phyloP scores from a whole-genome alignment of 2,888 invertebrate genomes.

The Melipona bicolor region DNA sequence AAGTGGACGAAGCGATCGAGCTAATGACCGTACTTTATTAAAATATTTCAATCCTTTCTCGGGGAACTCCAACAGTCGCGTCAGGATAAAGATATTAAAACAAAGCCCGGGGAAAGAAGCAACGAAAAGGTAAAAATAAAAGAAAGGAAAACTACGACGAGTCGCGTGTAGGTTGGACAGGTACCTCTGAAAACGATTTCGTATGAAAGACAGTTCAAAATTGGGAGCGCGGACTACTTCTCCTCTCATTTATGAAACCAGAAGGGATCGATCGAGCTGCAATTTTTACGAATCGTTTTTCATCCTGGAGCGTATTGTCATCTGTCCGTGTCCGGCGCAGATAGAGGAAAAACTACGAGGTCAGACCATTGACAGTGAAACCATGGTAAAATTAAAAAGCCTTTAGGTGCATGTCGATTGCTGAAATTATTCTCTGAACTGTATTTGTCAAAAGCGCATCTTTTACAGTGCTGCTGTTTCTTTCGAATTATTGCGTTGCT shows the following conservation, averaged over 20 bases:
- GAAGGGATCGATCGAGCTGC: not conserved
- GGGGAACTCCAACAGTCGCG: not conserved
- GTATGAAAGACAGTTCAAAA: not conserved
- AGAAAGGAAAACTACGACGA: not conserved
- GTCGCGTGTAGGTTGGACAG: not conserved
- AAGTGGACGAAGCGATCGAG: not conserved
- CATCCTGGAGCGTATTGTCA: conserved; percentile 7
- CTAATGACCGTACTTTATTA: not conserved
- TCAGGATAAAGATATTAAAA: not conserved
- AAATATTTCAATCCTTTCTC: not conserved
- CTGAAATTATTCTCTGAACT: not conserved
- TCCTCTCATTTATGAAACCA: conserved; percentile 16
- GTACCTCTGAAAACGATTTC: not conserved
- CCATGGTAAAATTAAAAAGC: not conserved
- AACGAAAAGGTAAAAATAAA: no score
- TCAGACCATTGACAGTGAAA: not conserved
- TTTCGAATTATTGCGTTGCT: no score
- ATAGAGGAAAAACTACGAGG: not conserved
- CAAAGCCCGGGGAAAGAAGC: no score
- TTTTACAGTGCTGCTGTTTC: no score
- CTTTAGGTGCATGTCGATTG: not conserved
- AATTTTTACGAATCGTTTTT: conserved; percentile 18
- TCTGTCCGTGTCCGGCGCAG: not conserved
- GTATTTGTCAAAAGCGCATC: not conserved
- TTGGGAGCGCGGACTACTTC: conserved; percentile 1